Conservation (phyloP, 2,113 vertebrate species). For the Trochalopteron elliotii region DNA sequence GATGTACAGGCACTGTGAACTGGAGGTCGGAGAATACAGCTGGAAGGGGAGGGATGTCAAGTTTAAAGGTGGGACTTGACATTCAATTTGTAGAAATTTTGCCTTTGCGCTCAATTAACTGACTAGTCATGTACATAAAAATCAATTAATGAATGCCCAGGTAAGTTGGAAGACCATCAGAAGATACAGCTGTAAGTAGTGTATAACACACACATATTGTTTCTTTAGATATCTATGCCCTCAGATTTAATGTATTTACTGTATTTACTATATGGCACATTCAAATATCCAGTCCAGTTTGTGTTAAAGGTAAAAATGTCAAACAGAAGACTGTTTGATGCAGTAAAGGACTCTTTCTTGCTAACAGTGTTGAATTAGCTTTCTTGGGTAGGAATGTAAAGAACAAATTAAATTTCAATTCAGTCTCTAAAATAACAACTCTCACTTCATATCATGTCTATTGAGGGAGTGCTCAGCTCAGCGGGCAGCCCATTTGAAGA, state of each 20-base stretch:
- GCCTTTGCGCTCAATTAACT: neutral
- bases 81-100: neutral
- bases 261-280: neutral
- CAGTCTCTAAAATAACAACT: neutral
- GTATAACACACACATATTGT: neutral
- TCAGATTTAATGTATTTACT: neutral
- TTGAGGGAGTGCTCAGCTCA: neutral
- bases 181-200: neutral
- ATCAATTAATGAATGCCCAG: neutral
- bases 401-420: constrained; percentile 21
- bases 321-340: neutral
- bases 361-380: constrained; percentile 3
- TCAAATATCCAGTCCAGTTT: neutral
- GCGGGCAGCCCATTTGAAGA: neutral
- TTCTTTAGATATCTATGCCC: neutral
- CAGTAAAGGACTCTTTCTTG: neutral
- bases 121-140: neutral
- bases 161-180: neutral
- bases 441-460: neutral
- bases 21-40: neutral
- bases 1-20: neutral
- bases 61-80: neutral
- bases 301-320: neutral
- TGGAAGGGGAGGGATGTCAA: neutral
- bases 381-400: neutral